Evolutionary conservation across 2,797 vertebrate species (phyloP).

Genomic region (Sebastes cheni): DNA sequence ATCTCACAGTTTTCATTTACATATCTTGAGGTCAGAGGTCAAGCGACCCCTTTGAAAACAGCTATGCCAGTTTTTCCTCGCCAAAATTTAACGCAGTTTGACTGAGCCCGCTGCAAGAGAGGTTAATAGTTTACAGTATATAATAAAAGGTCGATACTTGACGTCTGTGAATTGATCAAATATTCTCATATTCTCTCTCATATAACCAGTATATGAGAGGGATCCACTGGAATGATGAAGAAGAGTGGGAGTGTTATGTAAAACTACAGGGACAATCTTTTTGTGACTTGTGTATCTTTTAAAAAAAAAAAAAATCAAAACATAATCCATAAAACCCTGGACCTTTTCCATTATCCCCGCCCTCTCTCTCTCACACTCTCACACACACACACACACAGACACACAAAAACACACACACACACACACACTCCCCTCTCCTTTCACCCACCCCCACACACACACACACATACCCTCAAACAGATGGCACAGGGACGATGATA

Average conservation of each 20-base stretch:
- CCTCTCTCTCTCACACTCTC: not conserved
- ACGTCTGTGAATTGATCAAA: too few relatives aligned
- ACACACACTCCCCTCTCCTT: conserved; percentile 43
- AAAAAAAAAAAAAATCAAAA: conserved; percentile 15
- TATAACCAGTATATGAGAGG: not conserved
- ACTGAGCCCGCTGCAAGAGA: too few relatives aligned
- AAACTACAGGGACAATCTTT: not conserved
- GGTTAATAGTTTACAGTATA: too few relatives aligned
- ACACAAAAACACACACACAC: conserved; percentile 15
- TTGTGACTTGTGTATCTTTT: conserved; percentile 4
- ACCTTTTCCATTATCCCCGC: conserved; percentile 2
- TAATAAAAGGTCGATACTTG: too few relatives aligned
- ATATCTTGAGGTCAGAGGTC: too few relatives aligned
- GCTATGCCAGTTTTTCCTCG: too few relatives aligned
- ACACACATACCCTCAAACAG: conserved; percentile 81
- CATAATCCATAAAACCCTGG: conserved; percentile 12
- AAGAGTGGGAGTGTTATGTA: not conserved
- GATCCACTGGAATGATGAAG: not conserved
- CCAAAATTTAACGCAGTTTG: too few relatives aligned
- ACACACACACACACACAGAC: conserved; percentile 6
- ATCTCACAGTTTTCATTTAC: too few relatives aligned
- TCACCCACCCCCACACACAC: not conserved
- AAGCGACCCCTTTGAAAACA: too few relatives aligned
- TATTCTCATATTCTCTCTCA: too few relatives aligned
- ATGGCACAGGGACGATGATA: conserved; percentile 89